phyloP scores from a whole-genome alignment of 2,888 invertebrate genomes.

The Sarcophaga rosellei region DNA sequence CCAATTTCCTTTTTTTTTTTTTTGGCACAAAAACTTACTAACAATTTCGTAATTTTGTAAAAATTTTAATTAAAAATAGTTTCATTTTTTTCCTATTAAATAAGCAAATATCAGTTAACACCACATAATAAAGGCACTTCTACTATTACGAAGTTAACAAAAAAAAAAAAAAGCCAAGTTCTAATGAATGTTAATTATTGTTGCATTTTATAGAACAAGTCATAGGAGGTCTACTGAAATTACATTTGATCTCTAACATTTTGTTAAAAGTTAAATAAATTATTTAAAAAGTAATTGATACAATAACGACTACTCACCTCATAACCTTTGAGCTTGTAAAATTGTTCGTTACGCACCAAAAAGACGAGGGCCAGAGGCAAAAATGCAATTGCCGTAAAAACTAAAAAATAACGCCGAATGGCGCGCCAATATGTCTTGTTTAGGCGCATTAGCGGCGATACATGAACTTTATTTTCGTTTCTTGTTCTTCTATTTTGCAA shows the following conservation, averaged over 20 bases:
- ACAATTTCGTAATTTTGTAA: no score
- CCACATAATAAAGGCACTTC: no score
- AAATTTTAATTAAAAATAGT: no score
- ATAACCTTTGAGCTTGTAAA: conserved; percentile 81
- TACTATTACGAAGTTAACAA: no score
- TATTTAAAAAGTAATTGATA: conserved; percentile 22
- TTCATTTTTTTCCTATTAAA: no score
- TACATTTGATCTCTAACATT: conserved; percentile 13
- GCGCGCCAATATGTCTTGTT: conserved; percentile 81
- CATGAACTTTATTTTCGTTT: conserved; percentile 55
- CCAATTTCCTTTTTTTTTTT: no score
- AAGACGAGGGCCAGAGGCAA: conserved; percentile 80
- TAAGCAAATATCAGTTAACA: no score
- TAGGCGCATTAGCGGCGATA: conserved; percentile 79
- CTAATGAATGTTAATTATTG: no score
- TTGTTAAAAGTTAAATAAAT: conserved; percentile 22
- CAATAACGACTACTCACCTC: conserved; percentile 77
- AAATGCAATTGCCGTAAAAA: conserved; percentile 80
- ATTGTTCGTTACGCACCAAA: conserved; percentile 80
- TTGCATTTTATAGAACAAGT: neutral
- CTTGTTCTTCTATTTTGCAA: neutral
- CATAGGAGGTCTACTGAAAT: neutral
- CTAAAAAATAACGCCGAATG: conserved; percentile 81
- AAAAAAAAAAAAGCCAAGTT: no score
- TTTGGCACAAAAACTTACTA: no score